Base-by-base conservation (phyloP, 2,113 vertebrate genomes). In the Etheostoma cragini region DNA sequence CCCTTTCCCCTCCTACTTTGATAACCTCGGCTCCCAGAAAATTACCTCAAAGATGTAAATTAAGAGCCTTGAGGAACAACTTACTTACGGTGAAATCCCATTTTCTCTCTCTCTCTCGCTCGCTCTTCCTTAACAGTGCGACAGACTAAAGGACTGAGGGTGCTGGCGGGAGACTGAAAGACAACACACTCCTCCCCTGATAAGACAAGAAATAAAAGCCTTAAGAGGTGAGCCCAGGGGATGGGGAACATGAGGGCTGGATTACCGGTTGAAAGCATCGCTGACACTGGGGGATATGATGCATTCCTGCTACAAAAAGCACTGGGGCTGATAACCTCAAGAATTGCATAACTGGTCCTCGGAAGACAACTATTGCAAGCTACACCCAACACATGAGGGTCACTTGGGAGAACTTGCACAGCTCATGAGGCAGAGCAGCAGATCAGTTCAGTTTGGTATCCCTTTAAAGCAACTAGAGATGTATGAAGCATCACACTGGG, bases 331-430 rank as follows among this genome's bases (percentile, higher is more conserved):
- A 61, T 57, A 80, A 84, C 79, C 56, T 80, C 4, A 82, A 77
- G 64, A 3, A 60, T 91, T 93, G 88, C 63, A 73, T 88, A 94
- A 93, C 65, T 45, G 15, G 16, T 64, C 46, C 80, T 81, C 46
- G 72, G 58, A 91, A 72, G 83, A 82, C 22, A 19, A 76, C 42
- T 10, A 86, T 45, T 53, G 35, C 63, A 56, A 56, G 74, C 62
- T 72, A 60, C 67, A 78, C 68, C 67, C 50, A 30, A 68, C 61
- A 80, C 60, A 54, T 70, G 54, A 68, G 68, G 69, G 78, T 75
- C 84, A 57, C 21, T 54, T 15, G 58, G 57, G 33, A 80, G 46
- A 62, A 78, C 45, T 78, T 19, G 21, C 26, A 49, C 22, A 68
- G 60, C 1, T 19, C 60, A 70, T 6, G 60, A 85, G 49, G 53